phyloP scores from a whole-genome alignment of 2,888 invertebrate species.

The Drosophila vallismaia region DNA sequence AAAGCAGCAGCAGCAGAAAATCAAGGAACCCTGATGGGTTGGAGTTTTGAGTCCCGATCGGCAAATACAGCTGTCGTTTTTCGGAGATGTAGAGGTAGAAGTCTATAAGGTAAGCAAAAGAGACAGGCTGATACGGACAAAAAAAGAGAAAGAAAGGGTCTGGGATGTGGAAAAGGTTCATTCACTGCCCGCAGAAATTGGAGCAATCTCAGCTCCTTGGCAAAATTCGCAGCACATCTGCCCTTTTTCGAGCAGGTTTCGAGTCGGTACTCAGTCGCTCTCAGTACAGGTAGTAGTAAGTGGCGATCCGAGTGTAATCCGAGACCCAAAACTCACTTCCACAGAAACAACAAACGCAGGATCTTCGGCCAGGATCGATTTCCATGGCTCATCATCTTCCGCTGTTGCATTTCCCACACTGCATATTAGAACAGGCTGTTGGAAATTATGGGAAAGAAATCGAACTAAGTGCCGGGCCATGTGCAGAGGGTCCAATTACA shows the following conservation, averaged over 20 bases:
- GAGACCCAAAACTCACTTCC: slow-evolving; percentile 55
- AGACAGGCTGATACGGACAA: background rate
- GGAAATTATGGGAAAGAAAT: slow-evolving; percentile 51
- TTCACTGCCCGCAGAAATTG: slow-evolving; percentile 78
- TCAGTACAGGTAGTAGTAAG: slow-evolving; percentile 34
- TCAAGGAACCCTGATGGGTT: slow-evolving; percentile 31
- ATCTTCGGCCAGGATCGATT: slow-evolving; percentile 34
- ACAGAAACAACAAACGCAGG: slow-evolving; percentile 30
- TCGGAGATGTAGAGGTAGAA: background rate
- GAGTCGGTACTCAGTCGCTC: slow-evolving; percentile 7
- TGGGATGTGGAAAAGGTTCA: slow-evolving; percentile 22
- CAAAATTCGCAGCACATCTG: slow-evolving; percentile 44
- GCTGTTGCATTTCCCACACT: slow-evolving; percentile 55
- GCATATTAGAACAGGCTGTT: slow-evolving; percentile 67
- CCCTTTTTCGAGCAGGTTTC: slow-evolving; percentile 57
- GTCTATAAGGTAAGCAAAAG: background rate
- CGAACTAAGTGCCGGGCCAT: slow-evolving; percentile 48
- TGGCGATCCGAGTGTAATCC: slow-evolving; percentile 43
- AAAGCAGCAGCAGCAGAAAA: slow-evolving; percentile 37
- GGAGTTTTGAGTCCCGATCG: slow-evolving; percentile 43
- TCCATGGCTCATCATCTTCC: slow-evolving; percentile 33
- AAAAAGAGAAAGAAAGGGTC: slow-evolving; percentile 6
- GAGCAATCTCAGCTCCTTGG: slow-evolving; percentile 64
- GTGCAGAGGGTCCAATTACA: slow-evolving; percentile 69
- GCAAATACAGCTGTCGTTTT: slow-evolving; percentile 62